Evolutionary conservation across 2,797 vertebrate species (phyloP).

Genomic region (Simalia tracyae): DNA sequence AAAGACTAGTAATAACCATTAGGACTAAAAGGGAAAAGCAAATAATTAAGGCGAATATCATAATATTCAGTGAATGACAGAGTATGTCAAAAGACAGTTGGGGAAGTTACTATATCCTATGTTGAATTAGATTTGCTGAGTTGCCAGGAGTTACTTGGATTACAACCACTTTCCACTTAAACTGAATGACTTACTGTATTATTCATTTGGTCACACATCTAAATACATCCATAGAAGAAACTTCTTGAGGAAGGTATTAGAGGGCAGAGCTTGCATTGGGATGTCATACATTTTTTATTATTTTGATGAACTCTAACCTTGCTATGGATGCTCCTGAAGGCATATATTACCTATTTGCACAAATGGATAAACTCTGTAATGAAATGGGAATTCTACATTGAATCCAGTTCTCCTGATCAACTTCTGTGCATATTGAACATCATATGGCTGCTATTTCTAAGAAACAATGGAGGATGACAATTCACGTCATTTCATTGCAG

Average conservation of each 20-base stretch:
- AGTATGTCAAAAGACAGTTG: no score
- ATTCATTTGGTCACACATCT: background rate
- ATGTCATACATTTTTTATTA: background rate
- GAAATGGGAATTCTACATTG: background rate
- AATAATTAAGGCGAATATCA: no score
- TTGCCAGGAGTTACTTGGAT: background rate
- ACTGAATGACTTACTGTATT: background rate
- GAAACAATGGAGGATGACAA: background rate
- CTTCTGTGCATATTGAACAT: background rate
- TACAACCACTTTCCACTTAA: background rate
- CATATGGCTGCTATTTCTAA: background rate
- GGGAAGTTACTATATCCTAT: no score
- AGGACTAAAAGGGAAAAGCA: no score
- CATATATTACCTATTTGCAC: background rate
- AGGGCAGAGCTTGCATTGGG: background rate
- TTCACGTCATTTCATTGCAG: background rate
- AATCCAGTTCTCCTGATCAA: background rate
- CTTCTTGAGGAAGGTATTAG: background rate
- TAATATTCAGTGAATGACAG: no score
- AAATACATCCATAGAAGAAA: no score
- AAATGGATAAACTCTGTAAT: background rate
- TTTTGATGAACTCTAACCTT: background rate
- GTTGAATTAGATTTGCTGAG: background rate
- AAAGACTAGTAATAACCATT: no score
- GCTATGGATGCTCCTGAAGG: background rate